These are phyloP conservation scores for Laodelphax striatellus DNA, from an alignment of 1,140 invertebrate genomes.

Conservation along the genomic window DNA sequence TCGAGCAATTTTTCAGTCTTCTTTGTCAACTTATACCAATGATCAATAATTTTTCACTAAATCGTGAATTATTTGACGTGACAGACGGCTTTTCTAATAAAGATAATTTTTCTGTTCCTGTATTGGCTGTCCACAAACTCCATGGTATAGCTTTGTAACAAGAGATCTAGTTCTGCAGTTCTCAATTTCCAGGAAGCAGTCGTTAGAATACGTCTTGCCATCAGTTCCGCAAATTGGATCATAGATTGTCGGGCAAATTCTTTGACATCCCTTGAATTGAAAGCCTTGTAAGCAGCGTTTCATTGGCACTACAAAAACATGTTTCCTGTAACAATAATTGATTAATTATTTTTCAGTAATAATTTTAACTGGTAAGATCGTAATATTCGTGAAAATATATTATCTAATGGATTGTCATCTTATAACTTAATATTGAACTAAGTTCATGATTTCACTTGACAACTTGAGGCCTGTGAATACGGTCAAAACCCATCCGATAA, in stretches of 20 bases:
- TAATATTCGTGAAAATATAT: no score
- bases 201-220: slow-evolving; percentile 80
- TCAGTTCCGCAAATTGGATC: slow-evolving; percentile 85
- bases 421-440: no score
- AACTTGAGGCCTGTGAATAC: no score
- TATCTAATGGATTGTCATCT: no score
- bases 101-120: slow-evolving; percentile 57
- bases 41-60: no score
- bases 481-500: no score
- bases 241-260: slow-evolving; percentile 71
- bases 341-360: background rate
- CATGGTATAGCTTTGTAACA: slow-evolving; percentile 49
- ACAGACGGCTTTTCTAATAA: slow-evolving; percentile 28
- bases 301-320: slow-evolving; percentile 76
- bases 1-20: no score
- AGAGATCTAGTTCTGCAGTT: slow-evolving; percentile 67
- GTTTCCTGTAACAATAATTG: slow-evolving; percentile 50
- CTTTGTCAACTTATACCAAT: no score
- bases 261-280: slow-evolving; percentile 71
- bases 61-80: no score
- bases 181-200: slow-evolving; percentile 83
- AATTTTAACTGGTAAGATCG: no score
- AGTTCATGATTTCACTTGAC: no score
- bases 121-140: slow-evolving; percentile 53
- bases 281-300: slow-evolving; percentile 72